Base-by-base conservation (phyloP, 2,888 invertebrate genomes). In the Ophioninae sp. region DNA sequence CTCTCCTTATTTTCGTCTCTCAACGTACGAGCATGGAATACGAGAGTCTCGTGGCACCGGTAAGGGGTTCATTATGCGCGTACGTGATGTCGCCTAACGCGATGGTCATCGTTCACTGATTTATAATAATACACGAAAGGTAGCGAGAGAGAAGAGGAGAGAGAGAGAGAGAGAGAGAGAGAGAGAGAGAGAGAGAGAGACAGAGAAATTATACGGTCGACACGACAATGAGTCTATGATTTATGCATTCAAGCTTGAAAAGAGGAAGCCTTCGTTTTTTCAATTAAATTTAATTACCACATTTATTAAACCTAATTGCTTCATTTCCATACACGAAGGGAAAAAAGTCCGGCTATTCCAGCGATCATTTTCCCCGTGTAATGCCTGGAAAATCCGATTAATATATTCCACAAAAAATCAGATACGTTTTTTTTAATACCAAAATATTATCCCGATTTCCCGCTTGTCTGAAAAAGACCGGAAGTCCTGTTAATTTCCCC, bases 11-110 rank as follows among this genome's bases (percentile, higher is more conserved):
- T 65, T n/a, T 30, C 23, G 65, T 72, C 64, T 73, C 70, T 44
- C 64, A 61, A 30, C 75, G 57, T 68, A 84, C 81, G 81, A 84
- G 79, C 62, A 20, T 41, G 72, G 84, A 84, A 84, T 84, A 84
- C 81, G 76, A 73, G 76, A 79, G 62, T 68, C 76, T 79, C 75
- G 74, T 81, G 75, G 50, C 17, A 50, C 68, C 73, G 73, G 56
- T 79, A 82, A 82, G 73, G 84, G 73, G 79, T 81, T 82, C 79
- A 84, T 84, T 84, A 84, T 81, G 84, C 76, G 76, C 76, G 84
- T 81, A 84, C 81, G 84, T 84, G 84, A 84, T 79, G 79, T 69
- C 79, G 82, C 84, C 64, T 84, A 84, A 84, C 79, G 56, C 79
- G 68, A 50, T 67, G 81, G 79, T 82, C 76, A 82, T 84, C 79